Conservation (phyloP, 1,140 invertebrate species). For the Hycleus phaleratus region DNA sequence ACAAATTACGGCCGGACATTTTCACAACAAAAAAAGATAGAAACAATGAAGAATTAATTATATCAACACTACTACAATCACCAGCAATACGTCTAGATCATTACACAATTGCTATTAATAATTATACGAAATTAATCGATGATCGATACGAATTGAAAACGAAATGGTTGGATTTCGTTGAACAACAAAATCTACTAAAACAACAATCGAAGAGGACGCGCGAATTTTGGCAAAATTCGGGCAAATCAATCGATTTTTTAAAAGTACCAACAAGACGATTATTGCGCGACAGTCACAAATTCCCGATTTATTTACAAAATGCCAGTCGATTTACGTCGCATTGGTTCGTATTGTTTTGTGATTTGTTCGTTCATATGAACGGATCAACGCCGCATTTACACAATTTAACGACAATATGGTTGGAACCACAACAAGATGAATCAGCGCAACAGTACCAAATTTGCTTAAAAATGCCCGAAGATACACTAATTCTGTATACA, state of each 20-base stretch:
- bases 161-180: constrained; percentile 55
- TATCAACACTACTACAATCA: constrained; percentile 51
- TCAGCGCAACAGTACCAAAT: constrained; percentile 20
- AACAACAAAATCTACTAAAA: constrained; percentile 52
- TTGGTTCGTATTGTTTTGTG: constrained; percentile 69
- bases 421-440: constrained; percentile 51
- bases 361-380: constrained; percentile 63
- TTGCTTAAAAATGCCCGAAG: constrained; percentile 66
- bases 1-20: constrained; percentile 41
- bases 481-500: constrained; percentile 60
- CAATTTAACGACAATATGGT: constrained; percentile 69
- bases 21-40: constrained; percentile 50
- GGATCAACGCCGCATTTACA: constrained; percentile 55
- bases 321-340: constrained; percentile 61
- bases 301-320: constrained; percentile 60
- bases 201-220: constrained; percentile 63
- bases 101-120: constrained; percentile 15
- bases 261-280: constrained; percentile 61
- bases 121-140: constrained; percentile 4
- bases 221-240: constrained; percentile 66
- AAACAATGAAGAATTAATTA: constrained; percentile 44
- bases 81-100: constrained; percentile 40
- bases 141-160: constrained; percentile 38
- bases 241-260: constrained; percentile 58
- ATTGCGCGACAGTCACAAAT: constrained; percentile 65